phyloP scores from a whole-genome alignment of 2,113 vertebrate genomes.

The Sinosuthora webbiana region DNA sequence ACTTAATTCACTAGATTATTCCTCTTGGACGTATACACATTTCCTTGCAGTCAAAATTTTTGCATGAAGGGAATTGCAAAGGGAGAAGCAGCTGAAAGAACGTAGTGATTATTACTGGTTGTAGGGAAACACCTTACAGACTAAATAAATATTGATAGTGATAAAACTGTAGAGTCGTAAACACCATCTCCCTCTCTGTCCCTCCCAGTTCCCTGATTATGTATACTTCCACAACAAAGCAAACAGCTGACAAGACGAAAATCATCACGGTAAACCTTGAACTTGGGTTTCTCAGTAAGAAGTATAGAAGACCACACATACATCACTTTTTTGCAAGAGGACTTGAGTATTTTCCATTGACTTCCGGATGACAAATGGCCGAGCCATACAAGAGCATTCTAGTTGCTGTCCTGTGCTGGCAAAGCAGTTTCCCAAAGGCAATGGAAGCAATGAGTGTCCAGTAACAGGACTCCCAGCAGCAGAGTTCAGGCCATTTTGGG shows the following conservation, averaged over 20 bases:
- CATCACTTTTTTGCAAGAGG: not conserved
- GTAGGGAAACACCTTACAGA: not conserved
- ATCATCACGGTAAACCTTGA: not conserved
- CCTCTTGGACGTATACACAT: not conserved
- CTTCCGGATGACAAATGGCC: not conserved
- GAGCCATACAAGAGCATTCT: not conserved
- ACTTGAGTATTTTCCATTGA: not conserved
- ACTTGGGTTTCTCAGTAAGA: not conserved
- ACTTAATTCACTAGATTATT: not conserved
- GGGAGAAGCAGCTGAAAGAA: not conserved
- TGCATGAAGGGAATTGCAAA: not conserved
- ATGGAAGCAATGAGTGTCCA: not conserved
- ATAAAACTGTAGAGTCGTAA: not conserved
- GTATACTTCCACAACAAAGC: not conserved
- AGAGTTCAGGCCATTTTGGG: not conserved
- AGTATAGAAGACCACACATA: not conserved
- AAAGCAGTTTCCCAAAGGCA: not conserved
- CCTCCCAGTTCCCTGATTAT: not conserved
- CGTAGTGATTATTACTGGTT: fast-evolving
- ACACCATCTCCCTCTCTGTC: not conserved
- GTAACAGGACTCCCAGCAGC: not conserved
- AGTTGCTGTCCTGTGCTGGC: not conserved
- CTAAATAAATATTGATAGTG: not conserved
- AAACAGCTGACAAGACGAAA: not conserved
- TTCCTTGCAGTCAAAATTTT: not conserved